Evolutionary conservation across 2,797 vertebrate genomes (phyloP).

Genomic region (Sebastes iracundus): DNA sequence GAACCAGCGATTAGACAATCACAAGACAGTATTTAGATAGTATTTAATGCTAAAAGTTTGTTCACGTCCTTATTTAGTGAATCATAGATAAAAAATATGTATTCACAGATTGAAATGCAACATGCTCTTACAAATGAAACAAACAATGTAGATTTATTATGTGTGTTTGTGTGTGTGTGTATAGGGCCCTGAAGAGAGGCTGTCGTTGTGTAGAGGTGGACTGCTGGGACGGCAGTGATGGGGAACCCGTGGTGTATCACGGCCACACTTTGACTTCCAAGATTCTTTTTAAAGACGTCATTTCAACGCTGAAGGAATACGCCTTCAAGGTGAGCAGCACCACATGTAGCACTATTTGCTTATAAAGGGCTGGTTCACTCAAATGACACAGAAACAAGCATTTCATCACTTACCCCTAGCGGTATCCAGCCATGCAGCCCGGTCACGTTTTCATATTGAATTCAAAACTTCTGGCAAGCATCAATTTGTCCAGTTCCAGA

Average conservation of each 20-base stretch:
- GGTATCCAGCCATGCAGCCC: background rate
- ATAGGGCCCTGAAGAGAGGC: constrained; percentile 91
- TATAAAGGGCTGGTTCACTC: too few species aligned
- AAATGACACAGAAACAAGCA: background rate
- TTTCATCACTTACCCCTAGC: background rate
- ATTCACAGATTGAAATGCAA: background rate
- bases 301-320: constrained; percentile 89
- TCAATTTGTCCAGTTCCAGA: background rate
- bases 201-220: constrained; percentile 95
- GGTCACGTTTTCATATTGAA: background rate
- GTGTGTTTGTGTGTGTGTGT: background rate
- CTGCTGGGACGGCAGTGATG: constrained; percentile 93
- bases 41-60: background rate
- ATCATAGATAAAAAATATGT: background rate
- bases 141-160: background rate
- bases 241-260: constrained; percentile 94
- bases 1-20: background rate
- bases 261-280: constrained; percentile 96
- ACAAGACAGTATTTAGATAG: background rate
- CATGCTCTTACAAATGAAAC: background rate
- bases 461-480: background rate
- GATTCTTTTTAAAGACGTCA: constrained; percentile 93
- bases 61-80: background rate
- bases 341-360: background rate
- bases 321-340: constrained; percentile 88